A percentile compares a stretch with the other conserved stretches of the same genome.
Conservation (phyloP, 2,113 vertebrate species). For the Manacus vitellinus region DNA sequence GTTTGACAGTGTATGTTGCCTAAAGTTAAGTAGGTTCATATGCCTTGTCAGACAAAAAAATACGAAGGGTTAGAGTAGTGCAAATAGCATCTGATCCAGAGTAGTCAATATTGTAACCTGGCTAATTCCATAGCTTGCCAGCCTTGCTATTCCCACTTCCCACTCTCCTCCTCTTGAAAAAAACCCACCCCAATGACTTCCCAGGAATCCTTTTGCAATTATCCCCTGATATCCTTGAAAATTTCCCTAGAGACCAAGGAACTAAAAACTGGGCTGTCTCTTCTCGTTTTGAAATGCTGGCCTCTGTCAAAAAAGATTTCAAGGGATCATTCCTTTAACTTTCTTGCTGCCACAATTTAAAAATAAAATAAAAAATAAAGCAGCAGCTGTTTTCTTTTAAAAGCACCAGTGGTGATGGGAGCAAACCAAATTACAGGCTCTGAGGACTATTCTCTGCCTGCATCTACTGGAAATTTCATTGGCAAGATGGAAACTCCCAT, state of each 20-base stretch:
- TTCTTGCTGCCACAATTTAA: background rate
- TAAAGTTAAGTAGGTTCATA: background rate
- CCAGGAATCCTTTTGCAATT: background rate
- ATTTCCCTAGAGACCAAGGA: background rate
- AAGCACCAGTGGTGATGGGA: background rate
- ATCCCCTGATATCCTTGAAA: background rate
- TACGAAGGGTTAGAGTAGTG: background rate
- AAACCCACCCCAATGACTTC: background rate
- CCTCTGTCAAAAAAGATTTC: background rate
- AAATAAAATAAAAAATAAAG: background rate
- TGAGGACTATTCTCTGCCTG: background rate
- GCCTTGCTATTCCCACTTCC: background rate
- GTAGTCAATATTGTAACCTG: background rate
- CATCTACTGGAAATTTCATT: background rate
- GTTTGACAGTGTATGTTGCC: background rate
- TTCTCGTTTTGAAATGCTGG: background rate
- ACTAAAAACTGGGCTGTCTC: background rate
- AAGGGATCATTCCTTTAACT: background rate
- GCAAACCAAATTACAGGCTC: constrained; percentile 50
- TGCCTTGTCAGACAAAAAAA: background rate
- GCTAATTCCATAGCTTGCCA: background rate
- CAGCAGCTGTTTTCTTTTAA: constrained; percentile 21
- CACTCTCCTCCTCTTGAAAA: background rate
- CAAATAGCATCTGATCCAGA: background rate
- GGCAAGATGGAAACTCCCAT: background rate